Percentiles rank a stretch among this genome's conserved stretches.
Evolutionary conservation across 64 coral and sea anemone genomes (phyloP).

Genomic region (Montipora capricornis): DNA sequence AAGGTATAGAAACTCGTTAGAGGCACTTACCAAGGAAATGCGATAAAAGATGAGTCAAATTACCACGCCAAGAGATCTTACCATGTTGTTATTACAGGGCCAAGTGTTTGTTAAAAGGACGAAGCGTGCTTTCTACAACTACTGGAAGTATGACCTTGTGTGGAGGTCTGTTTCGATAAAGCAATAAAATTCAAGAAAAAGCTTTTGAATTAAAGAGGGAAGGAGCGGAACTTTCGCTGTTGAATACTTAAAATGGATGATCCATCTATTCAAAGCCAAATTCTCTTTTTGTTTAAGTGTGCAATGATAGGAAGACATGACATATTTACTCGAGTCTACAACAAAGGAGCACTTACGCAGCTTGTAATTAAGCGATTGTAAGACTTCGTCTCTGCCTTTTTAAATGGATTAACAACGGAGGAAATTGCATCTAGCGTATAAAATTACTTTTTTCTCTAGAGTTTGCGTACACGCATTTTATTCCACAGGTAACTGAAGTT

Average conservation of each 20-base stretch:
- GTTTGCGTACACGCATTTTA: not conserved
- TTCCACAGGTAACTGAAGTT: not conserved
- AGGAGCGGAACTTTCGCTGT: slow-evolving; percentile 16
- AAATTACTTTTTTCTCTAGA: not conserved
- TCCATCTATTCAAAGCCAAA: slow-evolving; percentile 30
- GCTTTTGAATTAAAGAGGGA: not conserved
- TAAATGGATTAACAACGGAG: not conserved
- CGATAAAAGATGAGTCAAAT: not conserved
- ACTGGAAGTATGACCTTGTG: not conserved
- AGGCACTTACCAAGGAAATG: not conserved
- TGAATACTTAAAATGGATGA: slow-evolving; percentile 44
- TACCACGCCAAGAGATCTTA: not conserved
- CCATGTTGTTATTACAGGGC: not conserved
- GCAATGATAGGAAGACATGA: slow-evolving; percentile 20
- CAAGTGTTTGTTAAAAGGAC: not conserved
- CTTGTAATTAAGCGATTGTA: slow-evolving; percentile 12
- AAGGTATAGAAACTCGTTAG: not conserved
- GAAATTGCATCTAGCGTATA: not conserved
- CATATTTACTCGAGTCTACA: slow-evolving; percentile 19
- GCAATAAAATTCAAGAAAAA: not conserved
- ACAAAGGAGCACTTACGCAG: slow-evolving; percentile 35
- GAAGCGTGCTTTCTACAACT: not conserved
- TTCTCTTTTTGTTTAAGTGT: slow-evolving; percentile 38
- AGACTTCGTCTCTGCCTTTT: not conserved
- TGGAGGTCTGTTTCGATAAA: not conserved